A percentile compares a stretch with the other conserved stretches of the same genome.
Conservation (phyloP, 64 coral and sea anemone species). For the Actinia tenebrosa region DNA sequence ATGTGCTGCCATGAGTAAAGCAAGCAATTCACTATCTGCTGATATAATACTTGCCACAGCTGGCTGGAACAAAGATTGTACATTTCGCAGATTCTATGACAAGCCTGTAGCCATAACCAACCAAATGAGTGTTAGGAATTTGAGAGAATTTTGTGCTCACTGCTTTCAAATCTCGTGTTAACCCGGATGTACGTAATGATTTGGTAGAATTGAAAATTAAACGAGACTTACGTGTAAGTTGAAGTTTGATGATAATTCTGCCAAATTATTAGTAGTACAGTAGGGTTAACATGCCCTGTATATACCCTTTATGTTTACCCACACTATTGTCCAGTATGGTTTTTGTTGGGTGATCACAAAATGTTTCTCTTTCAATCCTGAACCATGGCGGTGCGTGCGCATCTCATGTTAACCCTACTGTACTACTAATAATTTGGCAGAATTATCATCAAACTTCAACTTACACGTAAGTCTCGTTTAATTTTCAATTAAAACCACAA, state of each 20-base stretch:
- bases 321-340: neutral
- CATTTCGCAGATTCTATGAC: neutral
- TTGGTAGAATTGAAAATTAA: too few relatives aligned
- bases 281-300: conserved; percentile 35
- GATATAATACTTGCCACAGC: neutral
- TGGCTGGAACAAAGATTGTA: neutral
- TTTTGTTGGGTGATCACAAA: conserved; percentile 11
- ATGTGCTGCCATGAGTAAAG: neutral
- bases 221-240: too few relatives aligned
- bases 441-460: too few relatives aligned
- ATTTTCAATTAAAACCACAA: too few relatives aligned
- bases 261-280: too few relatives aligned
- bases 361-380: neutral
- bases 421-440: too few relatives aligned
- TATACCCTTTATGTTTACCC: conserved; percentile 7
- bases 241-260: too few relatives aligned
- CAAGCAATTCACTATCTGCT: neutral
- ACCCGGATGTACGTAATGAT: too few relatives aligned
- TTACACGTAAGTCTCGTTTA: too few relatives aligned
- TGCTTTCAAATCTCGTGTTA: conserved; percentile 31
- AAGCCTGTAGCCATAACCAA: neutral
- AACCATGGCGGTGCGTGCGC: too few relatives aligned
- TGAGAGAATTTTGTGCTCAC: conserved; percentile 6
- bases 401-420: too few relatives aligned
- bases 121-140: neutral